phyloP scores from a whole-genome alignment of 2,113 vertebrate genomes.

The Strigops habroptila region DNA sequence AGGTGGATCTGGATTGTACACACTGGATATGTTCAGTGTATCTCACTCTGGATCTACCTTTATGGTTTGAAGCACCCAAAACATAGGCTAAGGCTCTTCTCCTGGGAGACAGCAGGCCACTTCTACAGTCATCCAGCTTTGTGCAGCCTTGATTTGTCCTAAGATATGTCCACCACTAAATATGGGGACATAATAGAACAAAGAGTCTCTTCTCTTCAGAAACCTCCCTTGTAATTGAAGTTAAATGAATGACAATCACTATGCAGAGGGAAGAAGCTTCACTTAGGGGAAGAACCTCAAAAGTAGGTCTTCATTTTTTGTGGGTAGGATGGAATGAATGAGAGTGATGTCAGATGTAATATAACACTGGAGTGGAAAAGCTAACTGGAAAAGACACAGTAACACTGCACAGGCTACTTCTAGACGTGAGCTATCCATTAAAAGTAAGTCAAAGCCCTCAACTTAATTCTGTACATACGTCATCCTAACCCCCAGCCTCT shows the following conservation, averaged over 20 bases:
- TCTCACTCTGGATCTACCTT: not conserved
- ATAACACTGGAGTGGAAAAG: constrained; percentile 33
- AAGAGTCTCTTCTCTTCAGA: not conserved
- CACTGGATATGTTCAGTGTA: not conserved
- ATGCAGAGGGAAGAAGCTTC: not conserved
- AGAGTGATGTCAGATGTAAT: constrained; percentile 46
- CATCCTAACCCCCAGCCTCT: not conserved
- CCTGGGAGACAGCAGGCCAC: not conserved
- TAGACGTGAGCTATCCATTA: constrained; percentile 33
- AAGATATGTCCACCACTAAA: not conserved
- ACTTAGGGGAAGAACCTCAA: constrained; percentile 1
- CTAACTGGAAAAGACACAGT: constrained; percentile 23
- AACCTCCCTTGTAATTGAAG: not conserved
- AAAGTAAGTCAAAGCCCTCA: constrained; percentile 34
- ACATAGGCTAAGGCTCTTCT: not conserved
- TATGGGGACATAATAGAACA: not conserved
- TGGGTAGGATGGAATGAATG: constrained; percentile 10
- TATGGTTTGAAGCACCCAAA: not conserved
- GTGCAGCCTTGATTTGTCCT: not conserved
- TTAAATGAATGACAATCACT: not conserved
- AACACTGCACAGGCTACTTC: not conserved
- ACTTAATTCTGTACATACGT: constrained; percentile 36
- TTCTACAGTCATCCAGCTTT: not conserved
- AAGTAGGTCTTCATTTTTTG: constrained; percentile 45
- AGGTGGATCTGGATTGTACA: not conserved